phyloP scores from a whole-genome alignment of 2,113 vertebrate genomes.

The Carassius auratus region DNA sequence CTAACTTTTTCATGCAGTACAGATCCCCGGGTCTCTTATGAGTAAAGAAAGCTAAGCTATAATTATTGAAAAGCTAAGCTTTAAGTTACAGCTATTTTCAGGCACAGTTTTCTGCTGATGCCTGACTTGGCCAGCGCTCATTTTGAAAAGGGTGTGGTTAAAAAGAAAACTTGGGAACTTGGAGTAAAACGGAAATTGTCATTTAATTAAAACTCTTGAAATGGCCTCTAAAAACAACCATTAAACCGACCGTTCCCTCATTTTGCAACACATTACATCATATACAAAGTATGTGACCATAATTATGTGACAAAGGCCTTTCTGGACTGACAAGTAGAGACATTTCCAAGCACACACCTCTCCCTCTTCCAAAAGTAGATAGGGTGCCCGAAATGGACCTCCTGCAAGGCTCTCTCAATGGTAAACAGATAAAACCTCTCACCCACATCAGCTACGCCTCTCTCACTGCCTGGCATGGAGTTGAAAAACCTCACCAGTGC shows the following conservation, averaged over 20 bases:
- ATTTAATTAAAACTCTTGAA: conserved; percentile 29
- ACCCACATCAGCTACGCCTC: conserved; percentile 56
- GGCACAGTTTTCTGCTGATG: conserved; percentile 42
- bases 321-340: neutral
- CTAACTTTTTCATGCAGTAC: conserved; percentile 60
- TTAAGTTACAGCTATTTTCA: conserved; percentile 44
- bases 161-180: conserved; percentile 51
- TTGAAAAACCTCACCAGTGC: neutral
- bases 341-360: conserved; percentile 2
- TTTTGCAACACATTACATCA: conserved; percentile 5
- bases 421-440: neutral
- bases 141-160: conserved; percentile 55
- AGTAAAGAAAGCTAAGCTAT: conserved; percentile 63
- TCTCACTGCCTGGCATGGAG: conserved; percentile 43
- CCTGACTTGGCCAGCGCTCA: conserved; percentile 17
- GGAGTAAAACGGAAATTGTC: neutral
- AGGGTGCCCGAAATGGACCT: neutral
- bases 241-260: conserved; percentile 14
- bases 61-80: conserved; percentile 79
- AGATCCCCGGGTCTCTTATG: conserved; percentile 73
- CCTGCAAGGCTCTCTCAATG: conserved; percentile 12
- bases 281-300: neutral
- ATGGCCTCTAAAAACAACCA: neutral
- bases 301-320: conserved; percentile 1
- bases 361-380: neutral